Evolutionary conservation across 2,888 invertebrate species (phyloP).

Genomic region (Aricia artaxerxes): DNA sequence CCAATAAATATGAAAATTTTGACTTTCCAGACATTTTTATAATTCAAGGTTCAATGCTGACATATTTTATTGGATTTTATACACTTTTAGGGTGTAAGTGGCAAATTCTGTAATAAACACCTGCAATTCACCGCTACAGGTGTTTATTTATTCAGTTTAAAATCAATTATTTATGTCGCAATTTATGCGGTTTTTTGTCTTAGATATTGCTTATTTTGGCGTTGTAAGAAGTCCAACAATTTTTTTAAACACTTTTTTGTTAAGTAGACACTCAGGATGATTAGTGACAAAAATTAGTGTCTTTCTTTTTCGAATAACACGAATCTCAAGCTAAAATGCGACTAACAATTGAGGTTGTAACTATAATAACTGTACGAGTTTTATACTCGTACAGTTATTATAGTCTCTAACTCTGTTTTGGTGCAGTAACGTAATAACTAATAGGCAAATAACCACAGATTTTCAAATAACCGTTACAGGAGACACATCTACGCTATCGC

Average conservation of each 20-base stretch:
- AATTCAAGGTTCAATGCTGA: not conserved
- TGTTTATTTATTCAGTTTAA: constrained; percentile 11
- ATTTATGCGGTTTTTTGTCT: not conserved
- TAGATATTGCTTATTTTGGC: not conserved
- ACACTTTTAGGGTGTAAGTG: constrained; percentile 13
- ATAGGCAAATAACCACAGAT: not conserved
- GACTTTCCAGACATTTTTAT: not conserved
- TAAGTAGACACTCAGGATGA: not conserved
- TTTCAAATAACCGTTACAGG: not conserved
- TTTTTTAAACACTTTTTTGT: not conserved
- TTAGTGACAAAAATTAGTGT: not conserved
- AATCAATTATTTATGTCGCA: not conserved
- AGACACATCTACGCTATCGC: constrained; percentile 37
- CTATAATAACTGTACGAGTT: too few relatives aligned
- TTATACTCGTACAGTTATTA: too few relatives aligned
- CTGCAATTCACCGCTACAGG: constrained; percentile 15
- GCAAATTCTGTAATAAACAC: constrained; percentile 10
- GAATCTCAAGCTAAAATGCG: not conserved
- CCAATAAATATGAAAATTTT: not conserved
- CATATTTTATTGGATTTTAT: not conserved
- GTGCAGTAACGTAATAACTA: not conserved
- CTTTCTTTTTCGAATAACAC: not conserved
- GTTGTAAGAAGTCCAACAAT: not conserved
- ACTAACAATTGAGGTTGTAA: not conserved
- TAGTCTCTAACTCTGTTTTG: too few relatives aligned